Evolutionary conservation across 2,797 vertebrate species (phyloP), one percentile per base, ranked within the genome.

Genomic region (Malacoctenus gilli): DNA sequence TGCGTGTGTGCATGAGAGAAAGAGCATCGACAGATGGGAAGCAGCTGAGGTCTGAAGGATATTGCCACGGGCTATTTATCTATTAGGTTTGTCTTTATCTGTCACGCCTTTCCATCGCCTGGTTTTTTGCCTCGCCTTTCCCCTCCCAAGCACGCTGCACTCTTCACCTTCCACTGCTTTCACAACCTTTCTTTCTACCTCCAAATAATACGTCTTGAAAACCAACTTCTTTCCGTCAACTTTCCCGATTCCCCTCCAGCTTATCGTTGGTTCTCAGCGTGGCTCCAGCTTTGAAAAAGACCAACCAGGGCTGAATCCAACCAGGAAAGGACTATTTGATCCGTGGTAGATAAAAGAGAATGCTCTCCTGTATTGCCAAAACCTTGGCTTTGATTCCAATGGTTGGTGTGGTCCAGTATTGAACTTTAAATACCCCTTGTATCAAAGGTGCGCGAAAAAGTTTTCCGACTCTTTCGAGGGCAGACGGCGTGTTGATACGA

Each of bases 41-140:
- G 60, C 81, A 84, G 77, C 80, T 73, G 80, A 68, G 75, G 58
- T 71, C 74, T 71, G 74, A 83, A 65, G 66, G 67, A 71, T 39
- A 76, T 46, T 38, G 64, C 77, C 46, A 16, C 7, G 32, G 67
- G 69, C 67, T 59, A 58, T 75, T 66, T 63, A 65, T 82, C 48
- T 63, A 41, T 58, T 34, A 18, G 59, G 36, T 59, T 70, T 59
- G 48, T 59, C n/a, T 66, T 72, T 57, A 37, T 60, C 54, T 60
- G 58, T 77, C 56, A 23, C n/a, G 20, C 8, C 13, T 3, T 39
- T 69, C 62, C 36, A 19, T 63, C 54, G 49, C 6, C 32, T 13
- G 28, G 10, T 38, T 67, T 63, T 51, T 35, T 51, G n/a, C n/a
- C 40, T 43, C n/a, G 10, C 44, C 23, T 52, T 28, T 47, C 46